Percentiles rank a stretch among this genome's conserved stretches.
phyloP scores from a whole-genome alignment of 2,797 vertebrate species.

The Hoplostethus mediterraneus region DNA sequence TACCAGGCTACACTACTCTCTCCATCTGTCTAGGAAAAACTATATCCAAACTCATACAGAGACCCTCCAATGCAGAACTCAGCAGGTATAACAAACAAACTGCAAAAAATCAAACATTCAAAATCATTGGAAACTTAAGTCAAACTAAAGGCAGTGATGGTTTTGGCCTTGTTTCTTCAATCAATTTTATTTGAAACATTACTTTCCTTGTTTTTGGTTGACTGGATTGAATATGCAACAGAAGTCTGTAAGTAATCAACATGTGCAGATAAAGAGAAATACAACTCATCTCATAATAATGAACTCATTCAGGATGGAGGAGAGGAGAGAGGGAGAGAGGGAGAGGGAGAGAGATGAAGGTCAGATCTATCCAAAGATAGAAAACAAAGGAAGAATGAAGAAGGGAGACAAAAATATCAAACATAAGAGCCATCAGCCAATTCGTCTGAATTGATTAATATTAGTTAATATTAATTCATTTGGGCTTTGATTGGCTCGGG shows the following conservation, averaged over 20 bases:
- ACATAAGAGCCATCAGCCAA: slow-evolving; percentile 83
- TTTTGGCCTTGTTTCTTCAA: slow-evolving; percentile 67
- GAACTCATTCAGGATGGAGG: slow-evolving; percentile 89
- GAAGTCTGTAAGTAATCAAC: slow-evolving; percentile 86
- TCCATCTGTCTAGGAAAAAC: slow-evolving; percentile 64
- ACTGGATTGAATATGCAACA: slow-evolving; percentile 87
- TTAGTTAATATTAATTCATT: slow-evolving; percentile 83
- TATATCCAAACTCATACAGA: slow-evolving; percentile 79
- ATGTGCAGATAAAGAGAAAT: slow-evolving; percentile 88
- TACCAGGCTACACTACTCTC: slow-evolving; percentile 80
- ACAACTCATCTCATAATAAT: slow-evolving; percentile 89
- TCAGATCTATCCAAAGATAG: slow-evolving; percentile 86
- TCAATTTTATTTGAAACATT: slow-evolving; percentile 67
- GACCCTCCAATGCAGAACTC: slow-evolving; percentile 84
- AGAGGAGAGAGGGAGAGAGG: slow-evolving; percentile 81
- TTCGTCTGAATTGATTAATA: slow-evolving; percentile 82
- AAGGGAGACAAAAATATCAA: slow-evolving; percentile 80
- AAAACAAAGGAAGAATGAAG: slow-evolving; percentile 84
- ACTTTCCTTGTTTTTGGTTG: slow-evolving; percentile 80
- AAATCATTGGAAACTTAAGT: slow-evolving; percentile 86
- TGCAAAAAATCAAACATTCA: slow-evolving; percentile 84
- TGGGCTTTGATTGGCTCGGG: slow-evolving; percentile 82
- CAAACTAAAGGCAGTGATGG: slow-evolving; percentile 85
- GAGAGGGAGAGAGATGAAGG: slow-evolving; percentile 81
- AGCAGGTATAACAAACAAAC: slow-evolving; percentile 86